Base-by-base conservation (phyloP, 2,113 vertebrate genomes). In the Motacilla tschutschensis region DNA sequence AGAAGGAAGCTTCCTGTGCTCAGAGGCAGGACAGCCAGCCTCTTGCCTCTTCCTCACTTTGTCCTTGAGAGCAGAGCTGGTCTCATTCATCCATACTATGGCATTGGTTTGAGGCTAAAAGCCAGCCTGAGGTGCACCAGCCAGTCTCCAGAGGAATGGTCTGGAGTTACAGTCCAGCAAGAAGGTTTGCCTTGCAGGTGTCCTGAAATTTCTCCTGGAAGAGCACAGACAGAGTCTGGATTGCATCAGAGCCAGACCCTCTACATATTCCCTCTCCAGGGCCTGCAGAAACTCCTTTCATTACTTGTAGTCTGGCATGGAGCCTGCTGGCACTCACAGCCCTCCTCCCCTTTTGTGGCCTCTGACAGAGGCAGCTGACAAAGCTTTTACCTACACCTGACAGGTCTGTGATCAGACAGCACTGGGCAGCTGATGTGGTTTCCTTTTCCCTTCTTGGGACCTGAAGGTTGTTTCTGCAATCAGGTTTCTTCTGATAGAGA, bases 211-310 rank as follows among this genome's bases (percentile, higher is more conserved):
- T 41, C n/a, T 36, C 35, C 24, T 87, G 41, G 69, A 87, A 83
- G 65, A 87, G 64, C 40, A 51, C 20, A 79, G n/a, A n/a, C n/a
- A n/a, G 67, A 53, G 33, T 64, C 82, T 94, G 91, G 73, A 63
- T 44, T 60, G n/a, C 57, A 71, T 83, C 85, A 75, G 33, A 77
- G 20, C 18, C 26, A 62, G 29, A 29, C 48, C 67, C 33, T 65
- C 53, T 54, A 47, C 44, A 51, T 13, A 51, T 76, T 84, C 57
- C 18, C 18, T 60, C 76, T 75, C 22, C 57, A 67, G 48, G 38
- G 31, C 7, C 51, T 69, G 29, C 59, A 85, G 77, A 64, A 80
- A 21, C 53, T 71, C 48, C 18, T 46, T 66, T 62, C 53, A 60
- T 70, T 90, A 26, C 67, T 43, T 48, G 29, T 7, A 92, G 65